These are phyloP conservation scores for Oreocharis arfaki DNA, from an alignment of 2,113 vertebrate genomes.

Conservation along the genomic window DNA sequence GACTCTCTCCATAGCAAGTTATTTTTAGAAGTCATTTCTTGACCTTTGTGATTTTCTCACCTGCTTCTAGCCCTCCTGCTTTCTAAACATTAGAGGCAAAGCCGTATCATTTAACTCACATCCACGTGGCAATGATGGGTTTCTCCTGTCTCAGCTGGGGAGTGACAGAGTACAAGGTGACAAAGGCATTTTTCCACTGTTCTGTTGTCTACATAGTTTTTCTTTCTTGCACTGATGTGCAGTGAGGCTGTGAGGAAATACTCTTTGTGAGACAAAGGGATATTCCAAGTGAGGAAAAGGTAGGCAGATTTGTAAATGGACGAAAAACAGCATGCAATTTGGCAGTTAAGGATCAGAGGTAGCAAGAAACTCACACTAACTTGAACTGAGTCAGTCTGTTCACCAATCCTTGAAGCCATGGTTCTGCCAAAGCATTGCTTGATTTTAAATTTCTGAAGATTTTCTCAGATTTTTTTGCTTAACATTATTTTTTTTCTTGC, in stretches of 20 bases:
- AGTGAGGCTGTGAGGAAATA: not conserved
- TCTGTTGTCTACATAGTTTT: not conserved
- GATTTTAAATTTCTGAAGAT: not conserved
- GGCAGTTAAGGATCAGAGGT: not conserved
- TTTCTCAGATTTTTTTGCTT: not conserved
- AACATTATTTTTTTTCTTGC: not conserved
- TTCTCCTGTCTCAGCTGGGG: not conserved
- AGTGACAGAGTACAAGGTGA: not conserved
- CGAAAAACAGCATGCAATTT: not conserved
- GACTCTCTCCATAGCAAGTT: not conserved
- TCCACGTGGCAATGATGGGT: not conserved
- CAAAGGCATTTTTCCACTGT: not conserved
- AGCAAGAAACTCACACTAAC: not conserved
- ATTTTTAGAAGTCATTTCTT: not conserved
- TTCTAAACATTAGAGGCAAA: not conserved
- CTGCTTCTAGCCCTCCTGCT: not conserved
- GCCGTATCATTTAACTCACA: accelerated
- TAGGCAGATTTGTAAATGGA: not conserved
- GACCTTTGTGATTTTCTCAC: not conserved
- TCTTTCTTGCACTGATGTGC: not conserved
- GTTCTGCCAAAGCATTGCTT: not conserved
- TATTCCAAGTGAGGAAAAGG: not conserved
- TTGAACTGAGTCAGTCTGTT: not conserved
- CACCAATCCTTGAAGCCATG: not conserved
- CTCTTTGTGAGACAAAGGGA: not conserved